Evolutionary conservation across 2,888 invertebrate genomes (phyloP).

Genomic region (Lacanobia oleracea): DNA sequence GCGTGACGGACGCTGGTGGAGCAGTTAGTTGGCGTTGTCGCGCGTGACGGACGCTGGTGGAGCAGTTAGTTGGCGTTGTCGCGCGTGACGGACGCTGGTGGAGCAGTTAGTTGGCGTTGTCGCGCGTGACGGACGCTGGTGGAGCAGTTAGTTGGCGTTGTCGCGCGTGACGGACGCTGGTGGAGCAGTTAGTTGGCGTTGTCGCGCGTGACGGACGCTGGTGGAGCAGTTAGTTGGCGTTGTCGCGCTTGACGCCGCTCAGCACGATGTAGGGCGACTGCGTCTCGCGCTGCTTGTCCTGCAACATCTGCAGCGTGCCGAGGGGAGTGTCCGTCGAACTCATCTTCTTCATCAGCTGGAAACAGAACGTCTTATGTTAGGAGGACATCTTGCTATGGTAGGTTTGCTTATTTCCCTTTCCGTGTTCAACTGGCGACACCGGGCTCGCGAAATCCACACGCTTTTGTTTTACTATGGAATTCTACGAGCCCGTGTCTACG

Average conservation of each 20-base stretch:
- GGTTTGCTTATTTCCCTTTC: too few relatives aligned
- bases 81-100: conserved; percentile 91
- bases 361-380: conserved; percentile 23
- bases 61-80: conserved; percentile 73
- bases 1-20: conserved; percentile 91
- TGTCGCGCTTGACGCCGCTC: conserved; percentile 94
- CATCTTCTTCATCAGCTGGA: conserved; percentile 98
- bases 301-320: conserved; percentile 97
- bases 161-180: conserved; percentile 92
- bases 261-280: conserved; percentile 98
- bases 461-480: too few relatives aligned
- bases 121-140: conserved; percentile 91
- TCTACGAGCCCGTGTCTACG: too few relatives aligned
- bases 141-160: conserved; percentile 66
- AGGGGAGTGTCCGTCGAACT: conserved; percentile 99
- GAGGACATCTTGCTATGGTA: neutral
- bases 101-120: conserved; percentile 70
- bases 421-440: too few relatives aligned
- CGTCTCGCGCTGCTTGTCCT: conserved; percentile 98
- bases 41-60: conserved; percentile 91
- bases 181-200: conserved; percentile 66
- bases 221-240: conserved; percentile 65
- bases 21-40: conserved; percentile 73
- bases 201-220: conserved; percentile 92
- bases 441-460: too few relatives aligned